phyloP scores from a whole-genome alignment of 53 echinoderm and acorn worm species.

The Apostichopus leukothele region DNA sequence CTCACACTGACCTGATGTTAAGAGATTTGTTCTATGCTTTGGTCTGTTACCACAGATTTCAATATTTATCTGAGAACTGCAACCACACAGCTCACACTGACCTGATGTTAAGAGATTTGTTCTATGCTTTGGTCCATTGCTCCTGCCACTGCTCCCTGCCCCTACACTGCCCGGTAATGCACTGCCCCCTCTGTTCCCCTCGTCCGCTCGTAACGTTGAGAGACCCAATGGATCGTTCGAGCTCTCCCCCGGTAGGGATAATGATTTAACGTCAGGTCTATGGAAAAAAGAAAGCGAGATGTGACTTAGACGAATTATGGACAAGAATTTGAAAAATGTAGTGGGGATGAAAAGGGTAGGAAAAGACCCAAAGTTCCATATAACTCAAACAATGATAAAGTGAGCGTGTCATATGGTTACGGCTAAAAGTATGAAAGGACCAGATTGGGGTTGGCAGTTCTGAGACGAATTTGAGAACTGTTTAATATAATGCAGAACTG shows the following conservation, averaged over 20 bases:
- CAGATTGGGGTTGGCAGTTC: too few species aligned
- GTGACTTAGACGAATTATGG: too few species aligned
- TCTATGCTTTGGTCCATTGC: constrained; percentile 65
- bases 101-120: constrained; percentile 87
- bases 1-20: constrained; percentile 73
- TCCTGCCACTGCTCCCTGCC: constrained; percentile 58
- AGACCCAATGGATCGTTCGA: constrained; percentile 50
- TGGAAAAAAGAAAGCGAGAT: background rate
- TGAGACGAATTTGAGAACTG: too few species aligned
- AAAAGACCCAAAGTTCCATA: too few species aligned
- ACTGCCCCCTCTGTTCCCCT: constrained; percentile 72
- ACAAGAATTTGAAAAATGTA: too few species aligned
- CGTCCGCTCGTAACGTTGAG: constrained; percentile 61
- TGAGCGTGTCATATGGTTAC: too few species aligned
- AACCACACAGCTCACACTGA: constrained; percentile 18
- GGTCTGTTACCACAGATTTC: constrained; percentile 26
- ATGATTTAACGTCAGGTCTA: constrained; percentile 67
- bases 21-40: constrained; percentile 72
- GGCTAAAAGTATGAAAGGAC: too few species aligned
- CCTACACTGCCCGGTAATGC: constrained; percentile 60
- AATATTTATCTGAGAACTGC: too few species aligned
- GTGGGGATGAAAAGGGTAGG: too few species aligned
- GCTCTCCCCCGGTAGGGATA: constrained; percentile 63
- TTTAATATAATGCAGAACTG: too few species aligned
- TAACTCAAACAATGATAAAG: too few species aligned